Evolutionary conservation across 1,140 invertebrate genomes (phyloP).

Genomic region (Calephelis nemesis): DNA sequence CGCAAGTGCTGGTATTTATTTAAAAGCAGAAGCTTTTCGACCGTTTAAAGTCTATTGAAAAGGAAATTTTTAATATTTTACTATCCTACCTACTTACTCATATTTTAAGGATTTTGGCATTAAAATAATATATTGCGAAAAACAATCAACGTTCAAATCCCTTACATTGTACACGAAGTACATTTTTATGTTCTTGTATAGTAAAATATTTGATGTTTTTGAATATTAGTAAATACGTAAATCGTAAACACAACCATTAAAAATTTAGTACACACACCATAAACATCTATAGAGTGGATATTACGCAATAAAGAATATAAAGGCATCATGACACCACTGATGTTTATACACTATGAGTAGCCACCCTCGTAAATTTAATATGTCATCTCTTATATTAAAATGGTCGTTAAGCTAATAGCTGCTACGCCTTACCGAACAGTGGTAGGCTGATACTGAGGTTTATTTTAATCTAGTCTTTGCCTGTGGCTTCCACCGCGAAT

Average conservation of each 20-base stretch:
- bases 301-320: conserved; percentile 73
- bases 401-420: conserved; percentile 76
- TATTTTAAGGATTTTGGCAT: too few species aligned
- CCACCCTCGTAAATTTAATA: conserved; percentile 76
- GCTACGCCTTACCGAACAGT: conserved; percentile 55
- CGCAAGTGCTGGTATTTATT: too few species aligned
- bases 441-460: conserved; percentile 57
- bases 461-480: conserved; percentile 37
- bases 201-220: neutral
- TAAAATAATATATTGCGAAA: neutral
- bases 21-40: too few species aligned
- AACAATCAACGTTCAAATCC: neutral
- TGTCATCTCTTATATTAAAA: conserved; percentile 76
- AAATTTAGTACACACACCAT: conserved; percentile 60
- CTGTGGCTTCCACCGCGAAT: too few species aligned
- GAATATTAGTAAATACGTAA: conserved; percentile 27
- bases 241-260: conserved; percentile 54
- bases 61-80: too few species aligned
- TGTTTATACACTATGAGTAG: conserved; percentile 62
- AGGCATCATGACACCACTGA: conserved; percentile 61
- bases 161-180: neutral
- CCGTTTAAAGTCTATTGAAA: too few species aligned
- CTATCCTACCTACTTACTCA: too few species aligned
- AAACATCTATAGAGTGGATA: conserved; percentile 64
- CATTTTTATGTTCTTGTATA: neutral